Percentiles rank a stretch among this genome's conserved stretches.
phyloP scores from a whole-genome alignment of 1,140 invertebrate genomes.

The Linepithema humile region DNA sequence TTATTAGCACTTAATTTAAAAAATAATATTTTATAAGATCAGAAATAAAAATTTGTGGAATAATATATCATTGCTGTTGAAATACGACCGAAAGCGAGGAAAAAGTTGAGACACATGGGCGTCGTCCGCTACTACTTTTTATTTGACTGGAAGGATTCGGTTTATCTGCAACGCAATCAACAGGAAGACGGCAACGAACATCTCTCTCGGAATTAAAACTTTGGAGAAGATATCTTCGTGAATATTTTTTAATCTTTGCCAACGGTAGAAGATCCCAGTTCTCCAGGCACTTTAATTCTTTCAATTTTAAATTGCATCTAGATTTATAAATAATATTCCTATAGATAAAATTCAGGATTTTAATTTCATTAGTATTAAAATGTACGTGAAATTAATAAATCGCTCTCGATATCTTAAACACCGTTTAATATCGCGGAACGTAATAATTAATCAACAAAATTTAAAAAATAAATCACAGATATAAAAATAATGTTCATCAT shows the following conservation, averaged over 20 bases:
- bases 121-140: slow-evolving; percentile 21
- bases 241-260: slow-evolving; percentile 48
- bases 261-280: neutral
- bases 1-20: too few species aligned
- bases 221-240: slow-evolving; percentile 30
- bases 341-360: slow-evolving; percentile 9
- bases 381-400: neutral
- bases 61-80: neutral
- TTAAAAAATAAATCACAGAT: neutral
- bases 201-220: slow-evolving; percentile 41
- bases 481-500: neutral
- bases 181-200: slow-evolving; percentile 4
- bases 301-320: neutral
- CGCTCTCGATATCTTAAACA: neutral
- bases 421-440: neutral
- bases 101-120: neutral
- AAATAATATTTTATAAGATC: neutral
- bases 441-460: neutral
- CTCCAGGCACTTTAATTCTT: slow-evolving; percentile 21
- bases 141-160: slow-evolving; percentile 39
- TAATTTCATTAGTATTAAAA: neutral
- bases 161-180: slow-evolving; percentile 43
- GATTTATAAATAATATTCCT: neutral
- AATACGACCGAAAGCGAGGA: neutral
- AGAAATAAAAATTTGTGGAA: neutral